Evolutionary conservation across 2,888 invertebrate genomes (phyloP).

Genomic region (Dynastes hyllus): DNA sequence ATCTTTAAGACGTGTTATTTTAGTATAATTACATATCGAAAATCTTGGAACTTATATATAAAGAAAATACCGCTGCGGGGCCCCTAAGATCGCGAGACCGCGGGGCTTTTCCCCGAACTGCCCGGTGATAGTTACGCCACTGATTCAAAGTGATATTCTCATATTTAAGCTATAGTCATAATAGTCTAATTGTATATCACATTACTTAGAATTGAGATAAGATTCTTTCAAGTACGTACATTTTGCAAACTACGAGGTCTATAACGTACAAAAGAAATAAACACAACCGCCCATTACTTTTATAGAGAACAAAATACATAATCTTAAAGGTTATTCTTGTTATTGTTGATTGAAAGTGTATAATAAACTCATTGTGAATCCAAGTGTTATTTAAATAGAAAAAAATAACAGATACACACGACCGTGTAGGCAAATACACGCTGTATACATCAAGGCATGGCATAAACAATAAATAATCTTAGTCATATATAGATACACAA

Average conservation of each 20-base stretch:
- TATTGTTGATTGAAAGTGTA: constrained; percentile 19
- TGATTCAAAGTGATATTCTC: too few relatives aligned
- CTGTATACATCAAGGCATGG: constrained; percentile 14
- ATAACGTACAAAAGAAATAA: neutral
- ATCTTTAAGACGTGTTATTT: too few relatives aligned
- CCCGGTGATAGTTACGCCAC: too few relatives aligned
- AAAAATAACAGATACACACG: neutral
- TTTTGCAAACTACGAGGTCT: neutral
- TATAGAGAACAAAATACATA: neutral
- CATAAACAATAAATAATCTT: constrained; percentile 32
- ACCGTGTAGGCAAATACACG: constrained; percentile 12
- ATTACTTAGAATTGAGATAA: neutral
- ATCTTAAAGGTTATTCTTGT: constrained; percentile 33
- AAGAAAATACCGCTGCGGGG: too few relatives aligned
- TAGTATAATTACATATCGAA: too few relatives aligned
- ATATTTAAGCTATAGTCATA: too few relatives aligned
- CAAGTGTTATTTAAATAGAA: constrained; percentile 12
- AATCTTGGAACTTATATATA: too few relatives aligned
- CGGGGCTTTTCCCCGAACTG: too few relatives aligned
- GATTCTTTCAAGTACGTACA: constrained; percentile 4
- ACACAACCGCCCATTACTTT: neutral
- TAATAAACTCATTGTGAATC: neutral
- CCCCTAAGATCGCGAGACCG: too few relatives aligned
- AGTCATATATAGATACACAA: constrained; percentile 25
- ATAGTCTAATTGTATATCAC: neutral